Conservation (phyloP, 1,140 invertebrate genomes). For the Araneus ventricosus region DNA sequence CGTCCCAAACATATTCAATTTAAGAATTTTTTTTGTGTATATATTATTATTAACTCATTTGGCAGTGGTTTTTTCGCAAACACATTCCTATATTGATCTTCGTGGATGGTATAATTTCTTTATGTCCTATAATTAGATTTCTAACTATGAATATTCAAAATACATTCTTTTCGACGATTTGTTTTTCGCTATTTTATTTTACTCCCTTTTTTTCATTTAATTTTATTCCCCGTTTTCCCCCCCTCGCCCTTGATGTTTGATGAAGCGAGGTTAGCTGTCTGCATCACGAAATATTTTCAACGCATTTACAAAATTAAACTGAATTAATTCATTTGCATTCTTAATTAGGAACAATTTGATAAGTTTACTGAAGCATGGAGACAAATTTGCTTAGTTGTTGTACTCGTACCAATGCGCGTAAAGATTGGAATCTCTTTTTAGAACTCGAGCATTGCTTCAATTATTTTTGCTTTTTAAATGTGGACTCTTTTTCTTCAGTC, state of each 20-base stretch:
- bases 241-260: constrained; percentile 71
- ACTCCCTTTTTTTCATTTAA: constrained; percentile 65
- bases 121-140: constrained; percentile 76
- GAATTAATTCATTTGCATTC: constrained; percentile 76
- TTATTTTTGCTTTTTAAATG: constrained; percentile 75
- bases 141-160: constrained; percentile 76
- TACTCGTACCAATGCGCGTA: constrained; percentile 59
- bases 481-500: constrained; percentile 41
- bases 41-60: constrained; percentile 76
- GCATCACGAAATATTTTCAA: constrained; percentile 73
- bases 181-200: constrained; percentile 75
- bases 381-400: constrained; percentile 75
- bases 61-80: constrained; percentile 67
- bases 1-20: constrained; percentile 75
- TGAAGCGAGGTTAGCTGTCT: constrained; percentile 69
- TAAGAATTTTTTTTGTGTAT: constrained; percentile 73
- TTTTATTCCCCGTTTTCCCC: constrained; percentile 44
- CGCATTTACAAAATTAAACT: constrained; percentile 76
- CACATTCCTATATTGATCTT: constrained; percentile 71
- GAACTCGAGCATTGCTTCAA: constrained; percentile 65
- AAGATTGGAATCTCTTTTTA: constrained; percentile 73
- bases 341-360: constrained; percentile 76
- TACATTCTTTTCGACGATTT: constrained; percentile 73
- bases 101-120: constrained; percentile 74
- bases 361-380: constrained; percentile 75